phyloP scores from a whole-genome alignment of 2,797 vertebrate species.

The Lagorchestes hirsutus region DNA sequence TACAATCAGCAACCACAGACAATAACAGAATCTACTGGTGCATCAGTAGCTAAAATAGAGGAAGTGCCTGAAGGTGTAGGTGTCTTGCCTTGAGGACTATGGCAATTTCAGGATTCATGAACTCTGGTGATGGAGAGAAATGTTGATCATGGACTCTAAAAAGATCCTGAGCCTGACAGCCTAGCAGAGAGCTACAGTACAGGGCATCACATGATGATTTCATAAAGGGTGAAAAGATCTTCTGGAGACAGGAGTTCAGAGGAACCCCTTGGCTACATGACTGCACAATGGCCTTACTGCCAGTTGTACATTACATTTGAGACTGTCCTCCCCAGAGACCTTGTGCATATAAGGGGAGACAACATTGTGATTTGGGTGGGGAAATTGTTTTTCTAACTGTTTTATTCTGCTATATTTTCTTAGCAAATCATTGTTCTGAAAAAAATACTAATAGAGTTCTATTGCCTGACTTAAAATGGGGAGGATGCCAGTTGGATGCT shows the following conservation, averaged over 20 bases:
- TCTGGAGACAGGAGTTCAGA: neutral
- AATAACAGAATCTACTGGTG: neutral
- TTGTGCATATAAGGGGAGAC: neutral
- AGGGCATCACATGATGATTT: neutral
- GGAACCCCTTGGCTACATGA: neutral
- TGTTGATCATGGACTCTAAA: neutral
- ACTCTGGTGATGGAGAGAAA: neutral
- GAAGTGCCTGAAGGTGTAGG: neutral
- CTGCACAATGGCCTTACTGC: neutral
- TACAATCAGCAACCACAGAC: neutral
- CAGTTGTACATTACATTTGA: neutral
- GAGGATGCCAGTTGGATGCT: neutral
- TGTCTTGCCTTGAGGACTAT: neutral
- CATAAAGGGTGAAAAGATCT: neutral
- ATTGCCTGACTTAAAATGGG: neutral
- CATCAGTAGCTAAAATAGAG: neutral
- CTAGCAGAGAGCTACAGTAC: neutral
- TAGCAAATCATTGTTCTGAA: neutral
- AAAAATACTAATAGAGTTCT: neutral
- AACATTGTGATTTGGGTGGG: neutral
- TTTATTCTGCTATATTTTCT: neutral
- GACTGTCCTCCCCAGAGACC: neutral
- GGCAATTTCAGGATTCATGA: neutral
- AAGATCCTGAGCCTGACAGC: neutral
- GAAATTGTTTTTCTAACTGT: neutral